Evolutionary conservation across 2,797 vertebrate genomes (phyloP), one percentile per base, ranked within the genome.

Genomic region (Odontamblyopus rebecca): DNA sequence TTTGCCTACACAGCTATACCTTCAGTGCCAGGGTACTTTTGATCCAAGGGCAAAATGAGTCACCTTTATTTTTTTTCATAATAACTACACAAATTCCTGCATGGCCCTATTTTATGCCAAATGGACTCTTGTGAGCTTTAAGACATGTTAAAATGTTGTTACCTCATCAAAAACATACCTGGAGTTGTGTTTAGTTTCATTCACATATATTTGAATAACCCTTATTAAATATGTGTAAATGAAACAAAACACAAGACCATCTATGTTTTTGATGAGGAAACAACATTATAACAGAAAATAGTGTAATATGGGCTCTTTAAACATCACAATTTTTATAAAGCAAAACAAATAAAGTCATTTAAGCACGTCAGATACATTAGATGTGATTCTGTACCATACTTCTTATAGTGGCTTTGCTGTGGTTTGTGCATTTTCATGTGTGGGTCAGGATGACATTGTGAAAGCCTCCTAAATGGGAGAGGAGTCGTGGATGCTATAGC

Each of bases 311-410:
- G 35, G 7, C 35, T 1, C 35, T 38, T 38, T 38, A 30, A 67
- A 76, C 32, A 61, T 74, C 44, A 70, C 16, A 29, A 27, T 64
- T 44, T 64, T 44, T 15, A 19, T 57, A 19, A 85, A 75, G 54
- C 57, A 38, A 68, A 69, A 76, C 30, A 32, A 51, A 82, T 77
- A 59, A 79, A 85, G 70, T 84, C 70, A 27, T 73, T 79, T 79
- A 59, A 77, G 75, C 71, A 68, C 2, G 68, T 38, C 35, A 9
- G 35, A 38, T 9, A 2, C 35, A 38, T 0, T 38, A 8, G 27
- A 50, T 61, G 30, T 48, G 70, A 63, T 53, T 72, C 68, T 67
- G 71, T 68, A 61, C 23, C 0, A 44, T 57, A 56, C 44, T 1
- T 68, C 41, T 71, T 35, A 35, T 38, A 9, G 7, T 38, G 35